Percentiles rank a stretch among this genome's conserved stretches.
Evolutionary conservation across 2,888 invertebrate species (phyloP).

Genomic region (Automeris io): DNA sequence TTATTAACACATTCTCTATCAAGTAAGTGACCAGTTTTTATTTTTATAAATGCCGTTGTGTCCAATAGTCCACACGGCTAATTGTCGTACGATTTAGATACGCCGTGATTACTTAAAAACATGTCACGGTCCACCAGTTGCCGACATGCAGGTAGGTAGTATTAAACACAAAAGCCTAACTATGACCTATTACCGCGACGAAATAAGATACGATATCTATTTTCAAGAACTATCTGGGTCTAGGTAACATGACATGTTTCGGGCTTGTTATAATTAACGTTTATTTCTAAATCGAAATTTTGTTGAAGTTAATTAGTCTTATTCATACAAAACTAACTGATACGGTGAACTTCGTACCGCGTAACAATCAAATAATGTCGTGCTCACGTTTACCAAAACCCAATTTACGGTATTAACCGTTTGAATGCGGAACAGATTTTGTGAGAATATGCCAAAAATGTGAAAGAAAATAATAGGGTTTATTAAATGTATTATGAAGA

Average conservation of each 20-base stretch:
- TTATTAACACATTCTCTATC: background rate
- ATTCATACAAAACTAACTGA: too few relatives aligned
- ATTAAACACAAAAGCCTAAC: background rate
- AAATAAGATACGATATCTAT: background rate
- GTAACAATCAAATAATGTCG: too few relatives aligned
- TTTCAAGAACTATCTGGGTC: slow-evolving; percentile 2
- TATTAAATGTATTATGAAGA: too few relatives aligned
- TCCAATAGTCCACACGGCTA: background rate
- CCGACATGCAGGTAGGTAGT: slow-evolving; percentile 8
- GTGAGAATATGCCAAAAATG: too few relatives aligned
- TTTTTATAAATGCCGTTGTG: background rate
- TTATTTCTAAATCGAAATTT: too few relatives aligned
- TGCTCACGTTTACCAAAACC: too few relatives aligned
- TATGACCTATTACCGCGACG: background rate
- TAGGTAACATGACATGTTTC: slow-evolving; percentile 3
- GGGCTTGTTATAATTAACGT: too few relatives aligned
- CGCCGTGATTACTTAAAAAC: slow-evolving; percentile 8
- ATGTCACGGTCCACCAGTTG: slow-evolving; percentile 14
- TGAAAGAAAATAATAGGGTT: too few relatives aligned
- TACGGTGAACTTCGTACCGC: too few relatives aligned
- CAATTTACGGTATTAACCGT: too few relatives aligned
- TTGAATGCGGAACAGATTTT: too few relatives aligned
- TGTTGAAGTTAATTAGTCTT: too few relatives aligned
- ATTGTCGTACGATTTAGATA: slow-evolving; percentile 9
- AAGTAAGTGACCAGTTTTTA: background rate